Evolutionary conservation across 2,888 invertebrate species (phyloP), one percentile per base, ranked within the genome.

Genomic region (Euplagia quadripunctaria): DNA sequence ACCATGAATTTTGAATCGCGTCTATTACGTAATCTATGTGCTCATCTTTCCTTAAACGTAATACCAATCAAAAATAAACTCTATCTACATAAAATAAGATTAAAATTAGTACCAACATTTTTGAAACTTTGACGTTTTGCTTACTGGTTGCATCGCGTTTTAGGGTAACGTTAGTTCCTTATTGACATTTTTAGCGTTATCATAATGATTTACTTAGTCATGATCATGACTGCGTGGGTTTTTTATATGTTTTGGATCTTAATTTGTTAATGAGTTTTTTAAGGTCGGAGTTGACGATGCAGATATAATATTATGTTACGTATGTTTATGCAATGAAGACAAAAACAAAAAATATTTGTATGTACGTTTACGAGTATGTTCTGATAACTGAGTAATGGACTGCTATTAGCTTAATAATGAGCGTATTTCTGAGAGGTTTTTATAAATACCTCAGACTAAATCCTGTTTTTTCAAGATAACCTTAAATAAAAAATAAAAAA

Each of bases 1-100:
- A 94, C 94, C 94, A 91, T 94, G 94, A 93, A 91, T 89, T 87
- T 89, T 87, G 91, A 90, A 93, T 93, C 92, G 88, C 90, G 92
- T 89, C 90, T 86, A 88, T 94, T 94, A 93, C 93, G 93, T 93
- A 94, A 94, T 87, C 86, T 87, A 86, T 91, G 88, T 89, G 90
- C 86, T 91, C 91, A 91, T 92, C 90, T 91, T 91, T 91, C 90
- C 89, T 91, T 81, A 86, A 81, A 83, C 80, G 70, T 70, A 66
- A 75, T 74, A 71, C 20, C 51, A 68, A 6, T 11, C 46, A 46
- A 76, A 82, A 71, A 75, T 52, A 16, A 49, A 79, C 83, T 80
- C 71, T 87, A 81, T 12, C 0, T 0, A 0, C 31, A 1, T 2
- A 4, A 0, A 17, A 16, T 16, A 42, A 58, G 73, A 80, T 81